These are phyloP conservation scores for Littorina saxatilis DNA, from an alignment of 1,140 invertebrate genomes.

Conservation along the genomic window DNA sequence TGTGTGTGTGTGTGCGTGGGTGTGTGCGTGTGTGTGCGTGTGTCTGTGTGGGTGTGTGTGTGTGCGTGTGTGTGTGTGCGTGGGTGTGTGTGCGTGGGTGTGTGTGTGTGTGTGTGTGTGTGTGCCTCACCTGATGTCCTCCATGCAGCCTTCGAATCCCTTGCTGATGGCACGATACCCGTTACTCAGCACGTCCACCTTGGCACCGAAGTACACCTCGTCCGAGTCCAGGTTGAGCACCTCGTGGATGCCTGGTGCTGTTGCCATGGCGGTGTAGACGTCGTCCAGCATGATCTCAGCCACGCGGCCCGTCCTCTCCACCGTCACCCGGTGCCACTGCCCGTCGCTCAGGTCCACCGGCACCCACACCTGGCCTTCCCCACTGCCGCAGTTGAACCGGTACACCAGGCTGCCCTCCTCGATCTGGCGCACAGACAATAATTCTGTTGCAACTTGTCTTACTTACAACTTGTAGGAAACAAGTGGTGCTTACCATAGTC, in stretches of 20 bases:
- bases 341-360: constrained; percentile 89
- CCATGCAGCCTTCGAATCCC: constrained; percentile 94
- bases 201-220: constrained; percentile 90
- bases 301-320: constrained; percentile 84
- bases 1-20: no score
- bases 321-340: constrained; percentile 90
- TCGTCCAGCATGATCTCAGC: constrained; percentile 88
- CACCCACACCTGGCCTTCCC: constrained; percentile 89
- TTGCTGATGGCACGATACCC: constrained; percentile 84
- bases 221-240: constrained; percentile 91
- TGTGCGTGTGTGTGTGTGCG: no score
- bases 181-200: constrained; percentile 82
- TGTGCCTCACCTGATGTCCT: constrained; percentile 82
- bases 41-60: no score
- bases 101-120: no score
- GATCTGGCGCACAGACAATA: constrained; percentile 75
- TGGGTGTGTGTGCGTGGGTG: no score
- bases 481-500: no score
- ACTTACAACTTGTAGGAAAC: no score
- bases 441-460: no score
- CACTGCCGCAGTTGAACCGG: constrained; percentile 92
- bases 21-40: no score
- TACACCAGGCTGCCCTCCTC: constrained; percentile 90
- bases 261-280: constrained; percentile 85
- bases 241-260: constrained; percentile 88